Percentiles rank a stretch among this genome's conserved stretches.
These are phyloP conservation scores for Drosophila ficusphila DNA, from an alignment of 1,140 invertebrate genomes.

Conservation along the genomic window DNA sequence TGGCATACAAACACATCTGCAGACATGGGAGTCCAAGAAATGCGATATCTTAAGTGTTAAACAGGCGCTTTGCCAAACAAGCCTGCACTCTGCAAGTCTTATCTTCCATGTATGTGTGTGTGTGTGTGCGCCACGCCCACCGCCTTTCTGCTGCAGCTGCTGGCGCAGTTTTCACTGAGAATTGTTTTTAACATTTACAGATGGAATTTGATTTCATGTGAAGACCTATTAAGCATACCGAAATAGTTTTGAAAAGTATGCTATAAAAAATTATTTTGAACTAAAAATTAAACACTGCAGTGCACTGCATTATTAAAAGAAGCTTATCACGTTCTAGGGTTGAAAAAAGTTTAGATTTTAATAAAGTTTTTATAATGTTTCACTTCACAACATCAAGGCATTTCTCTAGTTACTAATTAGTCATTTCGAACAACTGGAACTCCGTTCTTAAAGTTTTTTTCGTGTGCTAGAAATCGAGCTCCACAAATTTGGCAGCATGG, in stretches of 20 bases:
- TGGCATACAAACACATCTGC: slow-evolving; percentile 32
- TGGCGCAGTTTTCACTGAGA: slow-evolving; percentile 34
- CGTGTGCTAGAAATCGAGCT: slow-evolving; percentile 31
- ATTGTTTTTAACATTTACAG: too few relatives aligned
- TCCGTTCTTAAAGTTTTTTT: neutral
- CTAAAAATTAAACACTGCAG: too few relatives aligned
- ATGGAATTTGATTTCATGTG: too few relatives aligned
- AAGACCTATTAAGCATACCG: too few relatives aligned
- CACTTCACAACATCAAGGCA: too few relatives aligned
- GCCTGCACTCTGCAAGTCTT: slow-evolving; percentile 51
- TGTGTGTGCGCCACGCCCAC: slow-evolving; percentile 39
- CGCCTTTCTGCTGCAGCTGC: slow-evolving; percentile 27
- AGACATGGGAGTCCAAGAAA: slow-evolving; percentile 58
- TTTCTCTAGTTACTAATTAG: neutral
- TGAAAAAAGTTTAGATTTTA: too few relatives aligned
- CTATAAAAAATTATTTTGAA: too few relatives aligned
- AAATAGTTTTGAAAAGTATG: too few relatives aligned
- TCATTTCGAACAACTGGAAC: slow-evolving; percentile 3
- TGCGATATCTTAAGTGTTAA: slow-evolving; percentile 83
- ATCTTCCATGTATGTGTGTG: slow-evolving; percentile 8
- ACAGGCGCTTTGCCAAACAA: slow-evolving; percentile 81
- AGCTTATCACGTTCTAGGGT: too few relatives aligned
- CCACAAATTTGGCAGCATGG: slow-evolving; percentile 45
- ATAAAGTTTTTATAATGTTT: too few relatives aligned
- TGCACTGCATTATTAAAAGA: too few relatives aligned